Evolutionary conservation across 2,888 invertebrate genomes (phyloP).

Genomic region (Cephus nigrinus): DNA sequence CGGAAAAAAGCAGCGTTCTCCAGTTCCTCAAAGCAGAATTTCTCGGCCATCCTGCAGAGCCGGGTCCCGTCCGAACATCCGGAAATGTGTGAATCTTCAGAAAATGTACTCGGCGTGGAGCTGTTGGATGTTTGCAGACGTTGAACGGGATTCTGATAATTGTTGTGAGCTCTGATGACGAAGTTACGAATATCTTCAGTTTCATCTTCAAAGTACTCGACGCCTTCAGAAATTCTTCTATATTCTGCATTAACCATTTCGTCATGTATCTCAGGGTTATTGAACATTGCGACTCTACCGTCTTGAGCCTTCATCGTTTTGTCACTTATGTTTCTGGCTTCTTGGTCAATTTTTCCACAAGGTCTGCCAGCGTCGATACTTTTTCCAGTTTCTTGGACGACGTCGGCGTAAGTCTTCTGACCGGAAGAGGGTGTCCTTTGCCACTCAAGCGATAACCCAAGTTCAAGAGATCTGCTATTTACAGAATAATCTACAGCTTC

Average conservation of each 20-base stretch:
- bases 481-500: not conserved
- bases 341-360: no score
- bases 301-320: constrained; percentile 10
- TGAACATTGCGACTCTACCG: not conserved
- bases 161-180: not conserved
- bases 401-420: constrained; percentile 24
- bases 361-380: not conserved
- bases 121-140: not conserved
- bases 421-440: not conserved
- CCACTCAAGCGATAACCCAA: not conserved
- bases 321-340: no score
- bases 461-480: not conserved
- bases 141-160: not conserved
- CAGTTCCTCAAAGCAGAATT: constrained; percentile 25
- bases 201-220: not conserved
- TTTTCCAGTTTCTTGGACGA: constrained; percentile 18
- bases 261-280: not conserved
- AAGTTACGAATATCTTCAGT: not conserved
- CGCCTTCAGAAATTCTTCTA: not conserved
- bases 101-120: not conserved
- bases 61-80: not conserved
- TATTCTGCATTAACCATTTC: not conserved
- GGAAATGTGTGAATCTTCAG: not conserved
- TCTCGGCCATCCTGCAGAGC: constrained; percentile 25
- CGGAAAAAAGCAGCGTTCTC: constrained; percentile 17